Evolutionary conservation across 1,140 invertebrate species (phyloP), one percentile per base, ranked within the genome.

Genomic region (Doryteuthis pealeii): DNA sequence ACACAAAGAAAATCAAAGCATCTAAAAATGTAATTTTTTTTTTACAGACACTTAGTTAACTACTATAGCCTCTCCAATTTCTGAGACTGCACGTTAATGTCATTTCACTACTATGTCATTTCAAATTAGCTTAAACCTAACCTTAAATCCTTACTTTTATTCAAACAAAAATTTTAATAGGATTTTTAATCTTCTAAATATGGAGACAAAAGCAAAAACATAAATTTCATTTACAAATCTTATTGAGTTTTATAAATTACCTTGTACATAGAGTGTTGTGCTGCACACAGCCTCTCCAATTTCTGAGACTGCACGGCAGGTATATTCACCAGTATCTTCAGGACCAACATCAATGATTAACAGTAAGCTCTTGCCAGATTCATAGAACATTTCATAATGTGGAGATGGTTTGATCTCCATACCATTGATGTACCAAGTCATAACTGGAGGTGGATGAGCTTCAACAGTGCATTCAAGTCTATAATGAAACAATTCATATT

Each of bases 291-390:
- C 95, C 82, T 93, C 91, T 83, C 97, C 98, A 58, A 94, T 93
- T 43, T 93, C 92, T 83, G 96, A 98, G 72, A 93, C 92, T 14
- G 97, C 95, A 77, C 94, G 91, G 88, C 97, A 99, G 74, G 95
- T 93, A 86, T 99, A 99, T 86, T 98, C 95, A 54, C 98, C 98
- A 82, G 92, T 92, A 88, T 99, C 97, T 80, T 92, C 90, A 6
- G 96, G 96, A 91, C 97, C 97, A 83, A 98, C 96, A 87, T 98
- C 96, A 32, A 95, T 85, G 73, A 87, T 87, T 1, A 87, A 76
- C 18, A 88, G 80, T 0, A 83, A 77, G 71, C 78, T 81, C 76
- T 85, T 87, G 10, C 84, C 83, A 26, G 84, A 83, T 45, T 85
- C 83, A 73, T 80, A 79, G n/a, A 77, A 77, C 58, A 88, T 84